Evolutionary conservation across 2,113 vertebrate species (phyloP).

Genomic region (Planiliza haematocheilus): DNA sequence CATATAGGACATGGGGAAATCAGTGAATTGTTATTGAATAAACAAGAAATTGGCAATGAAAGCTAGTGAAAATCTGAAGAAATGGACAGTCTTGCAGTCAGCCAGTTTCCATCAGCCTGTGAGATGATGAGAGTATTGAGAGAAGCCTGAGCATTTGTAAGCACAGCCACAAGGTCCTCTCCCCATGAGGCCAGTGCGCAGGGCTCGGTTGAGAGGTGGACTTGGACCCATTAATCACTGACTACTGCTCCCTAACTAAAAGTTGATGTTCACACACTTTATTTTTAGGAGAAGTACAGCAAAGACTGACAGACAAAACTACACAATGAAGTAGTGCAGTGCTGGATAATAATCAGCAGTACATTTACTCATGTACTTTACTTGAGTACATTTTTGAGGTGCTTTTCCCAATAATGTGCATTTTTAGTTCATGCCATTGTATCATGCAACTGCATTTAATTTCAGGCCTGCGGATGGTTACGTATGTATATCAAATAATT

Average conservation of each 20-base stretch:
- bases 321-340: too few relatives aligned
- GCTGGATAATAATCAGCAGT: background rate
- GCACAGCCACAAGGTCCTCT: constrained; percentile 18
- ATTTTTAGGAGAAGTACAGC: background rate
- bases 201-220: constrained; percentile 39
- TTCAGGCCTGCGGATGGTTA: too few relatives aligned
- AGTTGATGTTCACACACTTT: background rate
- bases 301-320: too few relatives aligned
- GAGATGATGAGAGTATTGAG: background rate
- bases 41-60: background rate
- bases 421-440: background rate
- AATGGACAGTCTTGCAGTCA: background rate
- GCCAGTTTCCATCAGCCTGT: background rate
- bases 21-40: background rate
- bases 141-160: constrained; percentile 20
- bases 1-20: too few relatives aligned
- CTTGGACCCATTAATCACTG: constrained; percentile 58
- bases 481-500: too few relatives aligned
- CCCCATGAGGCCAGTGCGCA: constrained; percentile 19
- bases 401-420: background rate
- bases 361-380: background rate
- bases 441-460: background rate
- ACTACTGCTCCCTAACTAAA: constrained; percentile 25
- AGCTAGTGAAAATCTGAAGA: background rate
- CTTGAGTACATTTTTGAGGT: constrained; percentile 1